Base-by-base conservation (phyloP, 2,113 vertebrate genomes). In the Electrona antarctica region DNA sequence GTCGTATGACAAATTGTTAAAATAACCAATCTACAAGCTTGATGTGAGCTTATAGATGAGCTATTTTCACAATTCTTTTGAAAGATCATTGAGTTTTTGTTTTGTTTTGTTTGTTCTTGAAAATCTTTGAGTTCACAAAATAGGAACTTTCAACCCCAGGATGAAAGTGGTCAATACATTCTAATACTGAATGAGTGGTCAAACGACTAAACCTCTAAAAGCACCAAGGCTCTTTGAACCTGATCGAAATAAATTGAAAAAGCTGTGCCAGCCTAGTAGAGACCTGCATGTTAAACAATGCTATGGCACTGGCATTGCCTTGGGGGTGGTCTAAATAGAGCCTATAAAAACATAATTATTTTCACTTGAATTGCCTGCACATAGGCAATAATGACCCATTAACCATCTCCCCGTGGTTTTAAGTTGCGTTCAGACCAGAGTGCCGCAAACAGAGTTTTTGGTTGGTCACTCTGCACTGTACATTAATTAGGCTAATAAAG, bases 241-340 rank as follows among this genome's bases (percentile, higher is more conserved):
- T 11, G 21, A 10, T 63, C 58, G 11, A 68, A 78, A 52, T 33
- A 3, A n/a, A 60, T 52, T 71, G 45, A 8, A 61, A 55, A 65
- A 33, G 47, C 7, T 71, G 3, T 28, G n/a, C 8, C 64, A 79
- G 94, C 94, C 81, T 95, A 93, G 85, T 94, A 41, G 21, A 50
- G 33, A 6, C 41, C 15, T 61, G n/a, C 48, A 49, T 14, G 76
- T 71, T 77, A 60, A 68, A 73, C 9, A 50, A 11, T 48, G 8
- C 56, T 60, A 10, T 28, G 21, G 14, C 7, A 68, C 15, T 64
- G 47, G 46, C 10, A 41, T 15, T 55, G 29, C 55, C 50, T 51
- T 14, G 28, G 41, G 47, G 52, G 92, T 46, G 94, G 57, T 93
- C 94, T 95, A 89, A 51, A 48, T 70, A 86, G 49, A 14, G 28